Evolutionary conservation across 2,888 invertebrate genomes (phyloP).

Genomic region (Chamaedrilus cognettii): DNA sequence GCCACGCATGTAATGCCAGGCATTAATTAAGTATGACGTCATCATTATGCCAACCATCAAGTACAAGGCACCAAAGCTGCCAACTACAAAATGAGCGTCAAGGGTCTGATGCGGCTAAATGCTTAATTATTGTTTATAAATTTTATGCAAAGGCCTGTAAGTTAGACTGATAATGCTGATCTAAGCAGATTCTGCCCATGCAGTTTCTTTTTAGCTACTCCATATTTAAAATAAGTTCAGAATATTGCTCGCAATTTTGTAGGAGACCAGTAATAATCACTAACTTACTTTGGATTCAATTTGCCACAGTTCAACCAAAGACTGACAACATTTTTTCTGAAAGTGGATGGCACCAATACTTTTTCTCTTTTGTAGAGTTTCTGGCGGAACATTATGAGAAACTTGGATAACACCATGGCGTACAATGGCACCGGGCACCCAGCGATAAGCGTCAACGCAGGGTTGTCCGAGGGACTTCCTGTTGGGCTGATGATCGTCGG

Average conservation of each 20-base stretch:
- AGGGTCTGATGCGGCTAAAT: conserved; percentile 14
- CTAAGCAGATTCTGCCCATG: no score
- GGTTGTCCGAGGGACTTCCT: conserved; percentile 45
- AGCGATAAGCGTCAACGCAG: conserved; percentile 48
- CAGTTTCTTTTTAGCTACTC: no score
- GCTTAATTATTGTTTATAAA: neutral
- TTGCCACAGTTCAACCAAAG: no score
- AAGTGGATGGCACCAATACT: no score
- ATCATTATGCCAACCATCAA: conserved; percentile 46
- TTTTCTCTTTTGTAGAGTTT: conserved; percentile 38
- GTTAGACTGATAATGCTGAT: no score
- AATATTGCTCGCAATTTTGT: no score
- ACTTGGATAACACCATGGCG: conserved; percentile 43
- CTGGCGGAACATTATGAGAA: conserved; percentile 34
- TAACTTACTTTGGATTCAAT: no score
- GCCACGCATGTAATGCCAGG: conserved; percentile 41
- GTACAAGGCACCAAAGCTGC: conserved; percentile 32
- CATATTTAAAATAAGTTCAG: no score
- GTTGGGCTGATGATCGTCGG: conserved; percentile 53
- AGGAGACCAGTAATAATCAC: no score
- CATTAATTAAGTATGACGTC: conserved; percentile 42
- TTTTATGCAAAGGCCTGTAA: neutral
- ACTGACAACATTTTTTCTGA: no score
- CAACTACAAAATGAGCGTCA: conserved; percentile 16
- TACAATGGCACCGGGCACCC: conserved; percentile 51